Evolutionary conservation across 2,888 invertebrate genomes (phyloP).

Genomic region (Luperina testacea): DNA sequence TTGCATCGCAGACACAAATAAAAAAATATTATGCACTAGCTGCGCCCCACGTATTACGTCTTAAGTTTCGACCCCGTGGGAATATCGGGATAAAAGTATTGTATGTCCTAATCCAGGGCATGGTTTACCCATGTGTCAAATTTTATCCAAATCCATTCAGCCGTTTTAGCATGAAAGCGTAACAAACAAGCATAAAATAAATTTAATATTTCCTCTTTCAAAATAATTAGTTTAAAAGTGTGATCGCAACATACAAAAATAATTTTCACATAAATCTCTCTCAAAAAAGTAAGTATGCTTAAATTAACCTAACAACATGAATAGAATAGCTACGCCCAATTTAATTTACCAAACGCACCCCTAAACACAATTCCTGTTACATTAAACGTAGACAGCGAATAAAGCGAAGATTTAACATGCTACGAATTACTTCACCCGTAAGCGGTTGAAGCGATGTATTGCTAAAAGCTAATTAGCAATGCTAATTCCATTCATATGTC

Average conservation of each 20-base stretch:
- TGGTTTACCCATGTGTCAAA: no score
- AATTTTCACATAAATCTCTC: neutral
- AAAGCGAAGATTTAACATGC: constrained; percentile 54
- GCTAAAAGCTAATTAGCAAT: constrained; percentile 73
- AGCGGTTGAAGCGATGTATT: constrained; percentile 64
- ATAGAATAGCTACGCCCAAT: constrained; percentile 12
- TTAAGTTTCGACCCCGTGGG: neutral
- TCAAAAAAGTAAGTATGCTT: neutral
- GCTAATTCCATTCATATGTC: constrained; percentile 74
- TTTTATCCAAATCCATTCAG: no score
- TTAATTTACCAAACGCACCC: constrained; percentile 23
- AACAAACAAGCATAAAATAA: no score
- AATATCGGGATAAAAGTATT: neutral
- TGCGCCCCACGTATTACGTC: neutral
- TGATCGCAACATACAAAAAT: neutral
- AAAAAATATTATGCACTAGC: neutral
- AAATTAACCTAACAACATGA: constrained; percentile 1
- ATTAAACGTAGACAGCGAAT: constrained; percentile 46
- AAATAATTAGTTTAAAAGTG: no score
- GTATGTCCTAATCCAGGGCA: no score
- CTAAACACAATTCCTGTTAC: constrained; percentile 33
- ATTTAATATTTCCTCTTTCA: no score
- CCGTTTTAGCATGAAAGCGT: no score
- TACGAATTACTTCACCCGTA: constrained; percentile 60
- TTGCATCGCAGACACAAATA: neutral